Evolutionary conservation across 2,888 invertebrate genomes (phyloP), one percentile per base, ranked within the genome.

Genomic region (Acrobeloides nanus): DNA sequence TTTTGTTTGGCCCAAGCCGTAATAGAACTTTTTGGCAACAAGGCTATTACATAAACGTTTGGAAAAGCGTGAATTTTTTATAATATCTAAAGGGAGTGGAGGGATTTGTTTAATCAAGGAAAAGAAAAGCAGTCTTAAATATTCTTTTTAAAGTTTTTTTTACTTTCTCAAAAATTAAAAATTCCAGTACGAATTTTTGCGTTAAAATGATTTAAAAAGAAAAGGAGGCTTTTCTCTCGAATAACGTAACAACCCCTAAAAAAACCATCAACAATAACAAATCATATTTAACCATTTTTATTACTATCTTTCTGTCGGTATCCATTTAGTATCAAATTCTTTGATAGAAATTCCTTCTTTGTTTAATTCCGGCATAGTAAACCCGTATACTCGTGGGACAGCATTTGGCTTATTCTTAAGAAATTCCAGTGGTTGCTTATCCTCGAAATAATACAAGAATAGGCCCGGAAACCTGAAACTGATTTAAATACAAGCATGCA

Each of bases 401-500:
- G 64, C 55, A 33, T 54, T 48, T n/a, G 49, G 50, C 6, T 42
- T 33, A n/a, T 59, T 35, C n/a, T 55, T 46, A n/a, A 70, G 51
- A 21, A 34, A 43, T 17, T 57, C 62, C 3, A 70, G 31, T 5
- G 59, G 59, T 41, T 38, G 40, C 17, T 55, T 46, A 37, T 52
- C 53, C 37, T 62, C 18, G 20, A 39, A 50, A 7, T 56, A 53
- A 53, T 62, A 73, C n/a, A 53, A 48, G 46, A 66, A 72, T 21
- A 73, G 51, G 3, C 73, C 73, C 12, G 73, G 73, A 18, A 57
- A 48, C 45, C 66, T 66, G 53, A n/a, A 58, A 51, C 12, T 12
- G 12, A 10, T 35, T 12, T 8, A 35, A 12, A 10, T 35, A 10
- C 12, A 35, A 35, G 8, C 1, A 26, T 5, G 6, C 23, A 15